Conservation (phyloP, 2,113 vertebrate genomes). For the Gasterosteus aculeatus region DNA sequence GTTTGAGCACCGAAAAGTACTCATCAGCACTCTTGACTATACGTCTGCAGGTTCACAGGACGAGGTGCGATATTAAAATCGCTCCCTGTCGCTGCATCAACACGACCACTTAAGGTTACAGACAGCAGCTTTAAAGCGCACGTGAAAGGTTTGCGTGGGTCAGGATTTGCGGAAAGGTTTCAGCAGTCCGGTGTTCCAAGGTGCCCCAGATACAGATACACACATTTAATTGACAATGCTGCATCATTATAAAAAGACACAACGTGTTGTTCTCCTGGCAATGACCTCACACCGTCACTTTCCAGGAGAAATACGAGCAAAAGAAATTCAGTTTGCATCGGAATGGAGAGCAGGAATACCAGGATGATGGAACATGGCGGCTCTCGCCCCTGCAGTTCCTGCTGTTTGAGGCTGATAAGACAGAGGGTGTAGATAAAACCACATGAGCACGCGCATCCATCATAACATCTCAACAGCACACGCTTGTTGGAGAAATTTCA, state of each 20-base stretch:
- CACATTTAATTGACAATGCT: not conserved
- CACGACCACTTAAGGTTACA: not conserved
- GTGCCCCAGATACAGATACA: not conserved
- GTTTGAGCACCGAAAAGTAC: not conserved
- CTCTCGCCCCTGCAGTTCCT: slow-evolving; percentile 18
- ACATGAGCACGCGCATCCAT: slow-evolving; percentile 26
- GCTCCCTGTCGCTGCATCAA: not conserved
- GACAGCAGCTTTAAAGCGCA: not conserved
- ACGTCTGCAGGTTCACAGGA: not conserved
- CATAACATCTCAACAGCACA: slow-evolving; percentile 24
- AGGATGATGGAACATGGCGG: slow-evolving; percentile 3
- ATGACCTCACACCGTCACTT: not conserved
- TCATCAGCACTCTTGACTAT: not conserved
- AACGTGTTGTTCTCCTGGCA: not conserved
- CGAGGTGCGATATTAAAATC: not conserved
- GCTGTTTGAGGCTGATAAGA: slow-evolving; percentile 46
- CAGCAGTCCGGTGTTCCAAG: not conserved
- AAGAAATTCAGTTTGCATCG: slow-evolving; percentile 9
- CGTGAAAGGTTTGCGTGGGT: not conserved
- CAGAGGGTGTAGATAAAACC: not conserved
- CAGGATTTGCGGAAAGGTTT: not conserved
- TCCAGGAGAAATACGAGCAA: not conserved
- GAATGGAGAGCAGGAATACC: not conserved
- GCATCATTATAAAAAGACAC: slow-evolving; percentile 2
- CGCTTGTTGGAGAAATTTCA: slow-evolving; percentile 16